Evolutionary conservation across 2,113 vertebrate genomes (phyloP).

Genomic region (Ciconia boyciana): DNA sequence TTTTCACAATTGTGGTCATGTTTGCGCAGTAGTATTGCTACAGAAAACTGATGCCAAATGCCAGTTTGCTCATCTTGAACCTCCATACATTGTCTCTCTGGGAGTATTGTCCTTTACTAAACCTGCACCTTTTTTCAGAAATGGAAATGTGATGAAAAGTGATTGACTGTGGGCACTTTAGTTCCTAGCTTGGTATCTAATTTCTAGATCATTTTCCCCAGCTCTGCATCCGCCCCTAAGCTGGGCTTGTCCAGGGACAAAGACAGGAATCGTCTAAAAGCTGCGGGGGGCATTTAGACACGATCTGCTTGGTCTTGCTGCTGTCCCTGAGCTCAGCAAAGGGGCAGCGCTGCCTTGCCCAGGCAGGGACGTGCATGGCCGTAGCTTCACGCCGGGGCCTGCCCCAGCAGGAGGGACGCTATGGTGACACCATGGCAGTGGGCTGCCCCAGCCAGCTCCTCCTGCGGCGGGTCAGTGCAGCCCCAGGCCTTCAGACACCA

Average conservation of each 20-base stretch:
- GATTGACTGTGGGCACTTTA: neutral
- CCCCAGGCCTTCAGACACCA: neutral
- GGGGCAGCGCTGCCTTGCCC: neutral
- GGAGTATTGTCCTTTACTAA: neutral
- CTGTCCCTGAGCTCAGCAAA: fast-evolving
- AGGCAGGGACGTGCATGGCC: fast-evolving
- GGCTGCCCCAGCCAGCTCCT: neutral
- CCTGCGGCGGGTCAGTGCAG: neutral
- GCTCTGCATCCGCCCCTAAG: neutral
- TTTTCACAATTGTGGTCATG: neutral
- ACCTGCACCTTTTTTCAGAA: neutral
- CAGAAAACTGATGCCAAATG: neutral
- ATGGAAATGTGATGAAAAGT: neutral
- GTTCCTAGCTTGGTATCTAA: neutral
- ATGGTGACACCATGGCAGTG: neutral
- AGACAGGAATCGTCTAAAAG: neutral
- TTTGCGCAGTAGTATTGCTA: neutral
- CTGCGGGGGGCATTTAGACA: neutral
- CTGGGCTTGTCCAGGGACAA: neutral
- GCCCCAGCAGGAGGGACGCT: neutral
- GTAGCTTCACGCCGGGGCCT: fast-evolving
- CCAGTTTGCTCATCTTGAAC: neutral
- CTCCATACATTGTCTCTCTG: neutral
- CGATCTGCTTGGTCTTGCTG: neutral
- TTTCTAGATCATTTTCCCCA: neutral